phyloP scores from a whole-genome alignment of 2,888 invertebrate genomes.

The Nymphalis polychloros region DNA sequence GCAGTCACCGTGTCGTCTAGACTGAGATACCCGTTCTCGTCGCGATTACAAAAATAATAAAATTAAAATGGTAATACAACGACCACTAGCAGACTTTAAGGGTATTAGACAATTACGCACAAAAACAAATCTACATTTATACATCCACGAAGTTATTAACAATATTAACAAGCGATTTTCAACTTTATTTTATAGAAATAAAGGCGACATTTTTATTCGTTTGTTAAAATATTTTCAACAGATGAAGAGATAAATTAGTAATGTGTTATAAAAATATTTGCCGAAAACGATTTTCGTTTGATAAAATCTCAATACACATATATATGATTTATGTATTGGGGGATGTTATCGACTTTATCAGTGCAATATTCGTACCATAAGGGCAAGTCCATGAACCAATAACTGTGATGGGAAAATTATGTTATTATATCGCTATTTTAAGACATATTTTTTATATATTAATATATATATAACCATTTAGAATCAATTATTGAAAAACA shows the following conservation, averaged over 20 bases:
- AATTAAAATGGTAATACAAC: conserved; percentile 73
- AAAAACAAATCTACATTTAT: conserved; percentile 1
- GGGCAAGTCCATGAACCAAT: conserved; percentile 22
- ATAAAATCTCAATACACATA: conserved; percentile 64
- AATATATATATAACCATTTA: neutral
- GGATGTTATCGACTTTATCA: conserved; percentile 47
- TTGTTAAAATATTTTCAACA: neutral
- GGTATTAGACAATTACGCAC: conserved; percentile 66
- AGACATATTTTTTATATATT: neutral
- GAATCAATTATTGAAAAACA: too few relatives aligned
- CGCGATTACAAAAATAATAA: conserved; percentile 64
- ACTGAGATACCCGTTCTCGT: conserved; percentile 67
- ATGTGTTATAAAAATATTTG: conserved; percentile 57
- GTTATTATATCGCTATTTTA: neutral
- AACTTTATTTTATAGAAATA: neutral
- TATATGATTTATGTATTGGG: conserved; percentile 63
- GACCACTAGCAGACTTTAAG: conserved; percentile 58
- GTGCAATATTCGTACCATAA: conserved; percentile 32
- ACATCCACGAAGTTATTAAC: conserved; percentile 2
- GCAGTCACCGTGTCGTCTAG: conserved; percentile 66
- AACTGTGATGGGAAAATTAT: conserved; percentile 2
- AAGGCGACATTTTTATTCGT: neutral
- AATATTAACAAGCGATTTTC: neutral
- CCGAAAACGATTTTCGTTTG: conserved; percentile 52
- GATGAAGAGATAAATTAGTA: conserved; percentile 31